Evolutionary conservation across 2,797 vertebrate genomes (phyloP).

Genomic region (Phrynocephalus guinanensis): DNA sequence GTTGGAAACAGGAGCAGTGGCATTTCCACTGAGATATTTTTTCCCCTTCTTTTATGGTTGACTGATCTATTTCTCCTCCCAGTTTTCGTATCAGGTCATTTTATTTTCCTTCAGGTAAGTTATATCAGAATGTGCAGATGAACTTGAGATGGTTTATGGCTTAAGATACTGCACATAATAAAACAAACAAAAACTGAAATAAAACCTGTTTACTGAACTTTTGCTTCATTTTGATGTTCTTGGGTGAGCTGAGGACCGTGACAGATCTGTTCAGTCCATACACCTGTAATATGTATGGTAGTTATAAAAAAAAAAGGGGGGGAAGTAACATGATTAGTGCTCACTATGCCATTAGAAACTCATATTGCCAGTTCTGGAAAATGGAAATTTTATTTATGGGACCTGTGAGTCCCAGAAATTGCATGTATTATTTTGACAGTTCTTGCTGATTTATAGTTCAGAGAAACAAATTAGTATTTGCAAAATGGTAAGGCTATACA

Average conservation of each 20-base stretch:
- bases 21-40: not conserved
- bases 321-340: constrained; percentile 56
- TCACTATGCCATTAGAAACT: constrained; percentile 52
- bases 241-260: constrained; percentile 39
- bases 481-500: constrained; percentile 41
- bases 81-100: not conserved
- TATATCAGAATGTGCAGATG: constrained; percentile 32
- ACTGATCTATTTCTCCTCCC: no score
- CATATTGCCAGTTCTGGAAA: constrained; percentile 70
- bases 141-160: constrained; percentile 60
- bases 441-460: constrained; percentile 65
- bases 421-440: constrained; percentile 68
- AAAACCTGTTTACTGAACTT: constrained; percentile 61
- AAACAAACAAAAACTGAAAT: constrained; percentile 4
- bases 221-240: constrained; percentile 64
- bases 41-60: no score
- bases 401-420: constrained; percentile 65
- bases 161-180: constrained; percentile 1
- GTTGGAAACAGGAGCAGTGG: not conserved
- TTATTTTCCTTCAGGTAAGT: not conserved
- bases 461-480: constrained; percentile 67
- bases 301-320: constrained; percentile 64
- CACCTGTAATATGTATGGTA: constrained; percentile 65
- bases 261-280: constrained; percentile 57
- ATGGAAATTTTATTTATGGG: constrained; percentile 77